A percentile compares a stretch with the other conserved stretches of the same genome.
Conservation (phyloP, 2,113 vertebrate species). For the Anthoscopus minutus region DNA sequence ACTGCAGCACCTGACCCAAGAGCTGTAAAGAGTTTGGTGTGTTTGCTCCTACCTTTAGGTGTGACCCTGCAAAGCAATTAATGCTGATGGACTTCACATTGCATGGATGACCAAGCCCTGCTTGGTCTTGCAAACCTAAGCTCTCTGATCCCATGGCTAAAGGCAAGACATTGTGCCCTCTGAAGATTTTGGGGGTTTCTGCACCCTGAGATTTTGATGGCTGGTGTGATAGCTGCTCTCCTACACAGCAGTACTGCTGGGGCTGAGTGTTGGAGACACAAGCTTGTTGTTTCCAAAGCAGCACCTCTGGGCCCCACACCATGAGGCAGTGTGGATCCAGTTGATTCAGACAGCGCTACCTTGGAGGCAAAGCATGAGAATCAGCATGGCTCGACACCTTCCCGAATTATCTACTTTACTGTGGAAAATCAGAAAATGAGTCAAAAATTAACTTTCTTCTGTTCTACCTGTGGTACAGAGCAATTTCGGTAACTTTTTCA, state of each 20-base stretch:
- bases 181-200: neutral
- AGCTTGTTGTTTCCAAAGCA: fast-evolving
- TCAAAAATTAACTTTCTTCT: neutral
- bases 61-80: neutral
- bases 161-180: neutral
- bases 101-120: neutral
- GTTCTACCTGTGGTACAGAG: neutral
- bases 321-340: no score
- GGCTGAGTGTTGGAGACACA: neutral
- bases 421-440: neutral
- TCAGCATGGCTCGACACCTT: fast-evolving
- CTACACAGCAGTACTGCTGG: fast-evolving
- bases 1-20: neutral
- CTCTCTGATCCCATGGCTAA: neutral
- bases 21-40: neutral
- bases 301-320: neutral
- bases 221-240: neutral
- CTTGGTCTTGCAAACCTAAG: neutral
- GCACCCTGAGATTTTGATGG: fast-evolving
- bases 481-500: neutral
- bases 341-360: neutral
- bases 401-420: neutral
- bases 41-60: neutral
- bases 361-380: neutral
- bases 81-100: neutral